Base-by-base conservation (phyloP, 2,113 vertebrate genomes). In the Ellobius talpinus region DNA sequence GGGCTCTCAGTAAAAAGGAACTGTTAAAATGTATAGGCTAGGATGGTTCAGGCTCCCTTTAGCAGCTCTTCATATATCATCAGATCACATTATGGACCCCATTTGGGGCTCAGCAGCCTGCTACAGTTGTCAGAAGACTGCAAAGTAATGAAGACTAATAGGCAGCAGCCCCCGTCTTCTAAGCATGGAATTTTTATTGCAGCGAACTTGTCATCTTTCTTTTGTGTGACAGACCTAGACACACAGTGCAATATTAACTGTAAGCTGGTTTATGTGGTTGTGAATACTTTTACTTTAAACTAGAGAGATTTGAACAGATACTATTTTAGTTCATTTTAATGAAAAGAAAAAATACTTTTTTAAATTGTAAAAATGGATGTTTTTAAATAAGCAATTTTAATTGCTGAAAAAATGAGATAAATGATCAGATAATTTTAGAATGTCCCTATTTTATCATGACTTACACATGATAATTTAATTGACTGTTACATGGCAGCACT, bases 91-190 rank as follows among this genome's bases (percentile, higher is more conserved):
- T 99, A 99, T 99, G 98, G 99, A 99, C 99, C 99, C 99, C 99
- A 99, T 99, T 99, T 99, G 99, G 99, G 99, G 99, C 99, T 99
- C 99, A 99, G 99, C 98, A 99, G 99, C 98, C 99, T 99, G 99
- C 99, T 99, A 98, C 99, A 99, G 99, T 99, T 99, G 99, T 99
- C 99, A 99, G 98, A 99, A 98, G 99, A 99, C 99, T 99, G 99
- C 99, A 99, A 99, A 99, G 99, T 99, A 99, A 99, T 99, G 99
- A 99, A 99, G 99, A 99, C 99, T 99, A 99, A 99, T 99, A 99
- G 99, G 98, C 98, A 98, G 98, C 98, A 98, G 98, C 98, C 98
- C 96, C 98, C 98, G 98, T 99, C 98, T 99, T 99, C 99, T 99
- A 99, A 99, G 99, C 99, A 99, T 98, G 98, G 99, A 99, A 99